Evolutionary conservation across 1,140 invertebrate genomes (phyloP).

Genomic region (Brachionus paranguensis): DNA sequence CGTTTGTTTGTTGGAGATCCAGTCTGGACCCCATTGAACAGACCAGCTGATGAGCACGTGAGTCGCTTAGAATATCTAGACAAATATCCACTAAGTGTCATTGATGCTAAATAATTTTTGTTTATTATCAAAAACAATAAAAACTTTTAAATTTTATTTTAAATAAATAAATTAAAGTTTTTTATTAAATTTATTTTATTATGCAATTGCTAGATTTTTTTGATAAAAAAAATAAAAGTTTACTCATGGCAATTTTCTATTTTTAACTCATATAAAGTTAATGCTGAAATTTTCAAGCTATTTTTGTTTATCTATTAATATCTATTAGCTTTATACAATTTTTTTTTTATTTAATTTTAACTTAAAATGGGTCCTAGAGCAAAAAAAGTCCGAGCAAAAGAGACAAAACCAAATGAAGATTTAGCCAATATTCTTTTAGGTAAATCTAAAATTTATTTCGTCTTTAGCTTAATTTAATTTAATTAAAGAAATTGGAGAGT

Average conservation of each 20-base stretch:
- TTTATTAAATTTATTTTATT: neutral
- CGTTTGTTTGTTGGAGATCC: constrained; percentile 85
- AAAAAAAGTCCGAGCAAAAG: neutral
- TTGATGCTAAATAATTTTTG: neutral
- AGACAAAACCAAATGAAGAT: constrained; percentile 22
- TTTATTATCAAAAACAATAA: neutral
- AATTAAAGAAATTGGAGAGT: constrained; percentile 65
- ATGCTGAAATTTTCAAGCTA: no score
- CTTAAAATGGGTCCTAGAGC: neutral
- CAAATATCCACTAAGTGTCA: neutral
- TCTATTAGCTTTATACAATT: no score
- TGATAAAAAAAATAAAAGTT: neutral
- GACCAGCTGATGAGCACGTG: constrained; percentile 68
- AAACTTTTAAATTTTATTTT: neutral
- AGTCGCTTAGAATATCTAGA: constrained; percentile 17
- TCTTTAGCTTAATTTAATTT: neutral
- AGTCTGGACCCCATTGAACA: constrained; percentile 80
- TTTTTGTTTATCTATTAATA: no score
- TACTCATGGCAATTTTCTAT: no score
- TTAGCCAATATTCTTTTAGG: constrained; percentile 26
- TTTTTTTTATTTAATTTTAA: neutral
- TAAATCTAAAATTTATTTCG: neutral
- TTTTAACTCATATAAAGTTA: no score
- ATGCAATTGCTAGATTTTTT: neutral
- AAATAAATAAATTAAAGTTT: neutral